These are phyloP conservation scores for Oryzias sinensis DNA, from an alignment of 2,797 vertebrate genomes.

Conservation along the genomic window DNA sequence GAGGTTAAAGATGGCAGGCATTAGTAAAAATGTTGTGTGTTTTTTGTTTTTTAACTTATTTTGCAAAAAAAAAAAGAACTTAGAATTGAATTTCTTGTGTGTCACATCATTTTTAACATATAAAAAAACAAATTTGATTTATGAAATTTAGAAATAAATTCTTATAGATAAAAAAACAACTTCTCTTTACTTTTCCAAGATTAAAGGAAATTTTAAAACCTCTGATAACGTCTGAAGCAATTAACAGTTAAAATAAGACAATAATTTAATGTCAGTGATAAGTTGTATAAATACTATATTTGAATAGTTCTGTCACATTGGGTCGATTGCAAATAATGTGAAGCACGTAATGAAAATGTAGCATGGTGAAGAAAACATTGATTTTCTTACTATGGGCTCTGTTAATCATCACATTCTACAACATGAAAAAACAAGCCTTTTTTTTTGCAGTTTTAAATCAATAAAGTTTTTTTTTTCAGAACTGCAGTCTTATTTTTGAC, in stretches of 20 bases:
- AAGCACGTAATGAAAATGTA: constrained; percentile 14
- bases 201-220: constrained; percentile 22
- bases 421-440: constrained; percentile 5
- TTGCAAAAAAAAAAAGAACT: constrained; percentile 56
- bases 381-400: constrained; percentile 11
- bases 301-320: constrained; percentile 14
- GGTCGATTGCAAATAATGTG: constrained; percentile 36
- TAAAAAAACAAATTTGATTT: constrained; percentile 31
- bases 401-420: constrained; percentile 12
- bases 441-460: constrained; percentile 36
- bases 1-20: constrained; percentile 28
- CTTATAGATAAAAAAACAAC: constrained; percentile 20
- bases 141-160: constrained; percentile 26
- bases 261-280: background rate
- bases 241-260: no score
- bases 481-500: constrained; percentile 5
- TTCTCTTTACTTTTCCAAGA: constrained; percentile 18
- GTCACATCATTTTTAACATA: constrained; percentile 45
- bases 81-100: constrained; percentile 38
- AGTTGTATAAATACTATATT: constrained; percentile 8
- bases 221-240: background rate
- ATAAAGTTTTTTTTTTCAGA: constrained; percentile 51
- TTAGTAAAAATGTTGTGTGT: constrained; percentile 44
- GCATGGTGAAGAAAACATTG: constrained; percentile 23
- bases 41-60: constrained; percentile 67